Evolutionary conservation across 1,140 invertebrate species (phyloP).

Genomic region (Pseudomyrmex dendroicus): DNA sequence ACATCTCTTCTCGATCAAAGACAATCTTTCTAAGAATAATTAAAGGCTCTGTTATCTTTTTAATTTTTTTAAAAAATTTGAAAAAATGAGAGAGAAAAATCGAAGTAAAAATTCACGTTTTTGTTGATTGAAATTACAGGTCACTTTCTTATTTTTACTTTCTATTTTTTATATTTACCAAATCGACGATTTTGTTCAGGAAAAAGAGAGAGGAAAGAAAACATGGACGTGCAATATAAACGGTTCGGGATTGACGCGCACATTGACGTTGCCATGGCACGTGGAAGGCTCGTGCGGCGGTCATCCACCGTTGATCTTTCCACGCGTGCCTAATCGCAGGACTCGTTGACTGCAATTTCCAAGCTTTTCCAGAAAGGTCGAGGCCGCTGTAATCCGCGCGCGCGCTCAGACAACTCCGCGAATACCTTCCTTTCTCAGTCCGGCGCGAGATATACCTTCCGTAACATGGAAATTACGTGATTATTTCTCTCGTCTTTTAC

Average conservation of each 20-base stretch:
- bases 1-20: not conserved
- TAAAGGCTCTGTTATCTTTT: not conserved
- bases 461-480: slow-evolving; percentile 48
- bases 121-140: too few relatives aligned
- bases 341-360: slow-evolving; percentile 39
- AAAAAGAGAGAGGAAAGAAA: not conserved
- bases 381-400: slow-evolving; percentile 46
- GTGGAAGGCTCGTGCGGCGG: not conserved
- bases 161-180: not conserved
- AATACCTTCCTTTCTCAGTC: slow-evolving; percentile 42
- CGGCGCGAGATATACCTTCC: slow-evolving; percentile 9
- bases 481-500: slow-evolving; percentile 1
- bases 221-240: not conserved
- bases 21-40: not conserved
- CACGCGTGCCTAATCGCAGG: slow-evolving; percentile 36
- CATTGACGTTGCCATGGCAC: slow-evolving; percentile 5
- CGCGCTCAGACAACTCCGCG: not conserved
- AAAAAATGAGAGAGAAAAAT: not conserved
- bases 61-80: not conserved
- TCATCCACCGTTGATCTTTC: slow-evolving; percentile 31
- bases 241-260: not conserved
- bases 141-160: not conserved
- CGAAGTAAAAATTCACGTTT: too few relatives aligned
- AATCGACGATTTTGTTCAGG: not conserved
- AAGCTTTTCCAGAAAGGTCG: slow-evolving; percentile 69